phyloP scores from a whole-genome alignment of 2,797 vertebrate genomes.

The Helicolenus hilgendorfi region DNA sequence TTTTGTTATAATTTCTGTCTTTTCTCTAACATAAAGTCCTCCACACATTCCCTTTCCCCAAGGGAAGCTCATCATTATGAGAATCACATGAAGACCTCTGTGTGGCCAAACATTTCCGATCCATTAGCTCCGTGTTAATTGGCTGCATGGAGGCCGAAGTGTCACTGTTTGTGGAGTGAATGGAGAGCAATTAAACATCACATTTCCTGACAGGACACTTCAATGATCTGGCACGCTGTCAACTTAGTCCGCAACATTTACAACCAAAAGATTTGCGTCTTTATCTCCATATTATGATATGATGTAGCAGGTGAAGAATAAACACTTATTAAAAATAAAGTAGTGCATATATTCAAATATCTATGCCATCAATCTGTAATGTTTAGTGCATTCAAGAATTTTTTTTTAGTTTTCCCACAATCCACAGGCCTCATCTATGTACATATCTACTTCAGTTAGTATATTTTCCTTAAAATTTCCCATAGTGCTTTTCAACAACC shows the following conservation, averaged over 20 bases:
- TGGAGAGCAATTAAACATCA: constrained; percentile 48
- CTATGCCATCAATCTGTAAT: neutral
- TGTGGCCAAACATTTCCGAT: constrained; percentile 48
- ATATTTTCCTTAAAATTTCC: neutral
- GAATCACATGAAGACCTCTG: constrained; percentile 50
- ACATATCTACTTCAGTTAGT: neutral
- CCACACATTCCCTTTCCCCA: neutral
- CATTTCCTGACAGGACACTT: constrained; percentile 18
- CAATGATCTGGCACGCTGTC: constrained; percentile 7
- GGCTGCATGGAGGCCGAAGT: constrained; percentile 30
- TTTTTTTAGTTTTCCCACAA: neutral
- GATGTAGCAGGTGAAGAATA: neutral
- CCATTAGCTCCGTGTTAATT: constrained; percentile 71
- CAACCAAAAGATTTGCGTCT: neutral
- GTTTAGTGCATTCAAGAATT: neutral
- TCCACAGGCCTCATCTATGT: neutral
- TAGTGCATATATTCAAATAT: neutral
- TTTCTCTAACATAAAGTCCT: neutral
- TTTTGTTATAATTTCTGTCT: neutral
- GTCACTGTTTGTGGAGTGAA: constrained; percentile 22
- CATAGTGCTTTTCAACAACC: neutral
- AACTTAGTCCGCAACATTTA: neutral
- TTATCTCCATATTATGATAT: neutral
- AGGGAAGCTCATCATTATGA: constrained; percentile 54
- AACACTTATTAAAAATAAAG: neutral